phyloP scores from a whole-genome alignment of 2,888 invertebrate genomes.

The Steinernema carpocapsae region DNA sequence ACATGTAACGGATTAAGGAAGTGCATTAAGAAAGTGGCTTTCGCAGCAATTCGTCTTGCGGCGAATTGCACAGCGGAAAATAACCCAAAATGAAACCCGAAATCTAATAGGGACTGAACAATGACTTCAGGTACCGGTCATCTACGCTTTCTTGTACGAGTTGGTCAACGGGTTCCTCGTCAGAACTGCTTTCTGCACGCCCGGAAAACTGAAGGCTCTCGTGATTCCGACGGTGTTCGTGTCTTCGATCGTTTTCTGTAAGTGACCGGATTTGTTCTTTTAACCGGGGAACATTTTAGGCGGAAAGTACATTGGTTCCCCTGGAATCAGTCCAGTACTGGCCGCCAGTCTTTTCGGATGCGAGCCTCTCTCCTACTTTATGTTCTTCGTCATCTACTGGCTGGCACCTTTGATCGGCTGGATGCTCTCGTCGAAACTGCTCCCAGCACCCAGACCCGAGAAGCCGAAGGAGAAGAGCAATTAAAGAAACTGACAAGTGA shows the following conservation, averaged over 20 bases:
- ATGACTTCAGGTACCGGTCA: not conserved
- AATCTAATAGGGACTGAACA: no score
- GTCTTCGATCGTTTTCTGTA: slow-evolving; percentile 4
- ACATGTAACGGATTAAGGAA: no score
- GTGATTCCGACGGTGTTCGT: slow-evolving; percentile 17
- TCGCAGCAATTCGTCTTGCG: no score
- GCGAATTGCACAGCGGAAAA: no score
- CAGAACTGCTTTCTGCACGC: slow-evolving; percentile 9
- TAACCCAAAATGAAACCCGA: no score
- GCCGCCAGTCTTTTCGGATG: slow-evolving; percentile 23
- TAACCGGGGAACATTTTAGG: not conserved
- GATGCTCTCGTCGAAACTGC: slow-evolving; percentile 24
- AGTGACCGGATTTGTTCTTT: not conserved
- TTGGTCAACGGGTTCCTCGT: slow-evolving; percentile 19
- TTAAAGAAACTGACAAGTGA: no score
- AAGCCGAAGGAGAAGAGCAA: slow-evolving; percentile 10
- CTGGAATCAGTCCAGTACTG: slow-evolving; percentile 19
- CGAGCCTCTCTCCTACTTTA: not conserved
- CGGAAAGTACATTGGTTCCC: slow-evolving; percentile 27
- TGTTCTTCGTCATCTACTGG: slow-evolving; percentile 12
- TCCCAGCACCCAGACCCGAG: not conserved
- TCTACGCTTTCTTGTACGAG: slow-evolving; percentile 6
- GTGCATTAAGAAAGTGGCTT: no score
- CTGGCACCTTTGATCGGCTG: not conserved
- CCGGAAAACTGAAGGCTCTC: slow-evolving; percentile 8